These are phyloP conservation scores for Falco concolor DNA, from an alignment of 2,797 vertebrate genomes.

Conservation along the genomic window DNA sequence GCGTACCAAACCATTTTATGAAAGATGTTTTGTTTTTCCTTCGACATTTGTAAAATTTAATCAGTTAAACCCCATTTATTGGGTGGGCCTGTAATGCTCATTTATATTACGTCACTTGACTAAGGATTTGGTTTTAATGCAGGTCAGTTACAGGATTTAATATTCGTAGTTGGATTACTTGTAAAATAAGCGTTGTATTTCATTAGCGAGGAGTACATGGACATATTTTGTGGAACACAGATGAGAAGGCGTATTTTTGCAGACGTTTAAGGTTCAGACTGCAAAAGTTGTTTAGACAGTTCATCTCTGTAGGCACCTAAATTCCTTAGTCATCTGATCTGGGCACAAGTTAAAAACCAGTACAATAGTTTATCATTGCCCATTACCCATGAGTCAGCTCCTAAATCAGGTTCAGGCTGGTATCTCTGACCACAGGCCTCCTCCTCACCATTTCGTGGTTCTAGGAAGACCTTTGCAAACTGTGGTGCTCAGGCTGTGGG, in stretches of 20 bases:
- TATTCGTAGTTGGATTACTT: neutral
- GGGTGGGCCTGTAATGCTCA: neutral
- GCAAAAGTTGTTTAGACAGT: neutral
- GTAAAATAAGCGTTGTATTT: neutral
- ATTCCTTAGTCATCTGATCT: slow-evolving; percentile 46
- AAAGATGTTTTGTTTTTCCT: neutral
- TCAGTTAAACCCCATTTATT: neutral
- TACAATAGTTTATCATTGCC: neutral
- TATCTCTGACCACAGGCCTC: neutral
- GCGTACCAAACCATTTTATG: neutral
- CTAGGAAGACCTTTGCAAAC: neutral
- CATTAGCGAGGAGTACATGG: neutral
- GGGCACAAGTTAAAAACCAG: neutral
- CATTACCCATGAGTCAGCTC: slow-evolving; percentile 28
- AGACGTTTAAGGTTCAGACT: neutral
- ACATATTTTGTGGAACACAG: neutral
- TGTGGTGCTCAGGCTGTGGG: accelerated
- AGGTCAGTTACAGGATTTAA: neutral
- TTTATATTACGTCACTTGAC: neutral
- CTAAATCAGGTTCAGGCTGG: neutral
- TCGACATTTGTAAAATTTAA: neutral
- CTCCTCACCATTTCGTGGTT: neutral
- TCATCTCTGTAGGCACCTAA: slow-evolving; percentile 9
- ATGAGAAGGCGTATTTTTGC: neutral
- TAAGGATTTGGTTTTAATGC: slow-evolving; percentile 19